Conservation (phyloP, 2,888 invertebrate genomes). For the Drosophila anomelani region DNA sequence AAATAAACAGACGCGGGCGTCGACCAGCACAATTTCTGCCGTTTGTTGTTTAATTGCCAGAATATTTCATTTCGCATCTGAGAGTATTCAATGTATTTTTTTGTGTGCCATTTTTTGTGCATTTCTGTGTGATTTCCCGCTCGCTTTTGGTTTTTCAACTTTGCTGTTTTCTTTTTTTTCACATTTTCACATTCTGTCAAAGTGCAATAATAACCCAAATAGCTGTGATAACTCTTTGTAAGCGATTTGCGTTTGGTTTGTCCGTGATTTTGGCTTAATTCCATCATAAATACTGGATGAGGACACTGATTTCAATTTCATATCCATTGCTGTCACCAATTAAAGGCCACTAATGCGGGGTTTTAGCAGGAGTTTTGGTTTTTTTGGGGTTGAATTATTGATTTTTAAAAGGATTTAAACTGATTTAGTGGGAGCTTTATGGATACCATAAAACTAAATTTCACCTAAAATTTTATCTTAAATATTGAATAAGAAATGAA, state of each 20-base stretch:
- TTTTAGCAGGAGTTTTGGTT: not conserved
- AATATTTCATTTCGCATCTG: conserved; percentile 65
- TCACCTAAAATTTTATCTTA: not conserved
- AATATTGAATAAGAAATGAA: not conserved
- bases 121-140: conserved; percentile 19
- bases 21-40: conserved; percentile 30
- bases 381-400: not conserved
- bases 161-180: conserved; percentile 15
- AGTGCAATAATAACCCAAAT: conserved; percentile 42
- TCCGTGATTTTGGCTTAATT: conserved; percentile 30
- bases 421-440: not conserved
- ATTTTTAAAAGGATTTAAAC: not conserved
- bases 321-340: not conserved
- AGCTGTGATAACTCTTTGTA: conserved; percentile 45
- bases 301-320: conserved; percentile 13
- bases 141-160: conserved; percentile 21
- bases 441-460: not conserved
- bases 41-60: conserved; percentile 66
- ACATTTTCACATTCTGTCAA: conserved; percentile 41
- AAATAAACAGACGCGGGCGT: conserved; percentile 12
- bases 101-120: conserved; percentile 39
- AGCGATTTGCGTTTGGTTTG: conserved; percentile 33
- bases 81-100: conserved; percentile 27
- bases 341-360: not conserved
- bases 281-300: conserved; percentile 39